These are phyloP conservation scores for Hyposmocoma kahamanoa DNA, from an alignment of 1,140 invertebrate genomes.

Conservation along the genomic window DNA sequence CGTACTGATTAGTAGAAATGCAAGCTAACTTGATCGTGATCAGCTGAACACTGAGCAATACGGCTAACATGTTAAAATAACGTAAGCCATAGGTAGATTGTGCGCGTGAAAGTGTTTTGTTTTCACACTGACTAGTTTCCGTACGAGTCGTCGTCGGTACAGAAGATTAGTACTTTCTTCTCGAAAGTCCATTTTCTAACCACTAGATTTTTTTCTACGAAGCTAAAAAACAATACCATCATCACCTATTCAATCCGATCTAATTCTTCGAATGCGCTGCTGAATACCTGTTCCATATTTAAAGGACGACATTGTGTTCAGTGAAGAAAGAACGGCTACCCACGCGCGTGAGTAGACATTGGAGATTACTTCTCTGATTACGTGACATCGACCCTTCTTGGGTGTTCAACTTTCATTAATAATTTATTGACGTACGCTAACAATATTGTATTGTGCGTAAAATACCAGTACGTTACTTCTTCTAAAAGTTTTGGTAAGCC, in stretches of 20 bases:
- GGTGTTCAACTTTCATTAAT: conserved; percentile 34
- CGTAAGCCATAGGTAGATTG: no score
- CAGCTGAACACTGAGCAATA: no score
- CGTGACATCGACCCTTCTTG: conserved; percentile 49
- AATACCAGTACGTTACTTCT: no score
- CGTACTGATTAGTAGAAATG: no score
- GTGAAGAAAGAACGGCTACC: conserved; percentile 26
- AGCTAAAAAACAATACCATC: background rate
- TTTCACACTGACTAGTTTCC: no score
- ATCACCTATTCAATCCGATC: conserved; percentile 11
- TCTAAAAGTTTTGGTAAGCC: no score
- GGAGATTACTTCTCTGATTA: conserved; percentile 54
- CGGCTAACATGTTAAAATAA: no score
- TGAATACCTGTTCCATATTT: conserved; percentile 27
- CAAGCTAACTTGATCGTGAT: no score
- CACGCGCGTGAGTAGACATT: conserved; percentile 54
- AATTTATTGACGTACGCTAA: background rate
- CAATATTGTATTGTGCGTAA: background rate
- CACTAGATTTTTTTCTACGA: background rate
- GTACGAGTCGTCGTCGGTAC: no score
- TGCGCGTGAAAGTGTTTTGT: no score
- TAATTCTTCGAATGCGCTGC: conserved; percentile 6
- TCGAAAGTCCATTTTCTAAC: background rate
- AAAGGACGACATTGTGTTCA: conserved; percentile 37
- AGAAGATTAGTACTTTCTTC: background rate